Evolutionary conservation across 2,888 invertebrate species (phyloP), one percentile per base, ranked within the genome.

Genomic region (Rhopalosiphum nymphaeae): DNA sequence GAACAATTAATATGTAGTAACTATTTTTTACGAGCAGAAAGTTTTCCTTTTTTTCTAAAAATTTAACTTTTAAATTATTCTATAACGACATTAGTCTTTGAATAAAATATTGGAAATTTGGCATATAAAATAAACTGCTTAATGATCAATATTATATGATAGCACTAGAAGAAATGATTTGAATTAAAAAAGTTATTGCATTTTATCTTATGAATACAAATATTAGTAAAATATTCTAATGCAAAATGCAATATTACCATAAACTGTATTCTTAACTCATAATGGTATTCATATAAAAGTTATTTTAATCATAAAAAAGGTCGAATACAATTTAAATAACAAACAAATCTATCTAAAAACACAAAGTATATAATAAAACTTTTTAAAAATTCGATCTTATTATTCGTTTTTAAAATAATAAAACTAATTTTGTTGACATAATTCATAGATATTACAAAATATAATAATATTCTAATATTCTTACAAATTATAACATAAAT

Each of bases 201-300:
- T 36, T 36, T 78, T 9, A 78, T 78, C 78, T 78, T 78, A 78
- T 67, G 36, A 78, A 78, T 36, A 78, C 78, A 86, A 26, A 89
- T 89, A 89, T 29, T 57, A 89, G 56, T 57, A 13, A 89, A 89
- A 89, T 89, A 89, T 57, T 89, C 42, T 57, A 89, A 89, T 57
- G 57, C 29, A 44, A 89, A 89, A 87, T 57, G 29, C 13, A 57
- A 44, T 89, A 89, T 89, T 36, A 89, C 5, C 25, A 26, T 57
- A 26, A 89, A 56, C 56, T 36, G 42, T 57, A 57, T 56, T 89
- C 21, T 42, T 21, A 89, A 89, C 89, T 89, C 42, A 57, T 57
- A 89, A 89, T 36, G 26, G 46, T 89, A 89, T 89, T 89, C 89
- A 89, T 89, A 89, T 89, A 89, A 89, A 57, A 57, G 56, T 89